A percentile compares a stretch with the other conserved stretches of the same genome.
These are phyloP conservation scores for Ganaspis brasiliensis DNA, from an alignment of 2,888 invertebrate genomes.

Conservation along the genomic window DNA sequence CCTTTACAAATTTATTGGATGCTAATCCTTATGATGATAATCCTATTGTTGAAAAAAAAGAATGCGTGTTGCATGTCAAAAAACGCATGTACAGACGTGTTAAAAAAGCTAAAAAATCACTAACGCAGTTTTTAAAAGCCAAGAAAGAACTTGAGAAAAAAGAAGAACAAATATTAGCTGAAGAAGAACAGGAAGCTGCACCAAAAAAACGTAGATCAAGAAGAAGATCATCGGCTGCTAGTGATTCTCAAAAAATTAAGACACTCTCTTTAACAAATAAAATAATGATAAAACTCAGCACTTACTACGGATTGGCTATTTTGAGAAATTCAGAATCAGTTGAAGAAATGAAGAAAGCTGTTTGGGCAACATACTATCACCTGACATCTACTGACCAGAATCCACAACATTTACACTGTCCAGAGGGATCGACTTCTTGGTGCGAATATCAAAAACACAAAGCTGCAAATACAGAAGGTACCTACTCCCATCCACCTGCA, in stretches of 20 bases:
- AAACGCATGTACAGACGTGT: too few species aligned
- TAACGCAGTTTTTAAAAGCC: neutral
- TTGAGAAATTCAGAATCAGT: neutral
- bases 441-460: slow-evolving; percentile 51
- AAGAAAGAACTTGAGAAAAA: neutral
- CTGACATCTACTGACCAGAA: neutral
- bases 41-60: too few species aligned
- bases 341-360: slow-evolving; percentile 1
- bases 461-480: slow-evolving; percentile 37
- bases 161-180: too few species aligned
- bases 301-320: neutral
- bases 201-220: too few species aligned
- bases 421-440: slow-evolving; percentile 32
- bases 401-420: neutral
- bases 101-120: too few species aligned
- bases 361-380: neutral
- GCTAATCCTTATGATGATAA: neutral
- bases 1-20: slow-evolving; percentile 6
- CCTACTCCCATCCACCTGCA: slow-evolving; percentile 49
- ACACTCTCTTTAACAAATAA: too few species aligned
- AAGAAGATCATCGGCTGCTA: too few species aligned
- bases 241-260: too few species aligned
- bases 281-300: slow-evolving; percentile 5
- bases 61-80: too few species aligned
- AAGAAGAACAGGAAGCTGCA: too few species aligned